Conservation (phyloP, 2,888 invertebrate species). For the Imbricaverruca yamaguchii region DNA sequence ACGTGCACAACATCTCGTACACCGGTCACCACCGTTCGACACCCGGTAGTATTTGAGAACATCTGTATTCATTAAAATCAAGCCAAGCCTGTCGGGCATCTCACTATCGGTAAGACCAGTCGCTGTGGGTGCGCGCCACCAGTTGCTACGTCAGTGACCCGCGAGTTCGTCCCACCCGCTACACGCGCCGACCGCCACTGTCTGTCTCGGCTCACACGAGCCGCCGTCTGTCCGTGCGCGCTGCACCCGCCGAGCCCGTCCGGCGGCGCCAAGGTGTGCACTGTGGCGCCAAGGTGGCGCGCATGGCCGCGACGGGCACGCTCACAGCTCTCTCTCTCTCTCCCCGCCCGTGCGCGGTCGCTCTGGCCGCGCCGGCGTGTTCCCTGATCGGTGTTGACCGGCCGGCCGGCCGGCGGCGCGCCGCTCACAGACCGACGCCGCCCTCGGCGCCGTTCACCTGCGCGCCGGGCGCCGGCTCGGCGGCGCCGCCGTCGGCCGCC, state of each 20-base stretch:
- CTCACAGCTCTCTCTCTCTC: not conserved
- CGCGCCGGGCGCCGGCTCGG: not conserved
- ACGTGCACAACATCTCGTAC: no score
- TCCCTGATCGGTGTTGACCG: not conserved
- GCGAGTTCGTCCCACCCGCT: not conserved
- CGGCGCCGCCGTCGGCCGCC: not conserved
- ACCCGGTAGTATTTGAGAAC: not conserved
- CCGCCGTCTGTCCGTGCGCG: not conserved
- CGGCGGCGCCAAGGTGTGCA: not conserved
- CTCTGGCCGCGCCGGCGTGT: not conserved
- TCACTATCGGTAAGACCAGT: not conserved
- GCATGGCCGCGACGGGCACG: not conserved
- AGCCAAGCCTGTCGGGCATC: not conserved
- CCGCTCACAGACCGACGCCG: not conserved
- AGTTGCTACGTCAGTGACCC: not conserved
- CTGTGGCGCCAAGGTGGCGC: not conserved
- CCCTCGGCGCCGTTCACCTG: not conserved
- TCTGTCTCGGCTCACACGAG: no score
- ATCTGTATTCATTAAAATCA: slow-evolving; percentile 13
- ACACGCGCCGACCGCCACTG: not conserved
- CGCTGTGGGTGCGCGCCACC: not conserved
- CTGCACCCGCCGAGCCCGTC: not conserved
- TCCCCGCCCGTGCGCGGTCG: not conserved
- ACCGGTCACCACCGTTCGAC: no score
- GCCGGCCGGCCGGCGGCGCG: not conserved